These are phyloP conservation scores for Lagenorhynchus albirostris DNA, from an alignment of 2,113 vertebrate species.

Conservation along the genomic window DNA sequence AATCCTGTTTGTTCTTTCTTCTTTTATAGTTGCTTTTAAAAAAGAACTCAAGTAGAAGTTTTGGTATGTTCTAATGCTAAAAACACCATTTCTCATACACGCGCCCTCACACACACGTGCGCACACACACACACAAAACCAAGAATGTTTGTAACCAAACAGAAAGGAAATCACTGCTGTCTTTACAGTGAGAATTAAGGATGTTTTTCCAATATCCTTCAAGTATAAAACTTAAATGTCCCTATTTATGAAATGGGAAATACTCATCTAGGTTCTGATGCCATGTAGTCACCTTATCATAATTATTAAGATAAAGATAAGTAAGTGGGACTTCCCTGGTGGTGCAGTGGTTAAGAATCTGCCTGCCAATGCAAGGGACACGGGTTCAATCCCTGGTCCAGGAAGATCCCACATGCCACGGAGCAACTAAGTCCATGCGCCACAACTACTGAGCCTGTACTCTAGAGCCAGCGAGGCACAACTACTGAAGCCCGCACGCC, in stretches of 20 bases:
- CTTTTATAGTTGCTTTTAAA: constrained; percentile 47
- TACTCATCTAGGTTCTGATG: neutral
- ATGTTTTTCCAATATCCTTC: constrained; percentile 1
- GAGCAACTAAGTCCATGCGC: too few species aligned
- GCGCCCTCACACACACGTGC: neutral
- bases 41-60: constrained; percentile 39
- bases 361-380: too few species aligned
- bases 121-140: neutral
- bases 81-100: neutral
- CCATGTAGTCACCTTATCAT: neutral
- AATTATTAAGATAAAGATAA: constrained; percentile 38
- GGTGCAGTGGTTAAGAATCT: too few species aligned
- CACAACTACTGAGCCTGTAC: too few species aligned
- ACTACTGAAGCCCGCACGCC: too few species aligned
- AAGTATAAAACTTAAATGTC: constrained; percentile 8
- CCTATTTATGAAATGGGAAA: constrained; percentile 16
- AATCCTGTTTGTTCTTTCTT: constrained; percentile 68
- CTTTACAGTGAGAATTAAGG: neutral
- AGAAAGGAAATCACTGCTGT: constrained; percentile 13
- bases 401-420: too few species aligned
- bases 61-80: constrained; percentile 39
- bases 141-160: constrained; percentile 23
- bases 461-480: too few species aligned
- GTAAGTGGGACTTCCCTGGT: neutral
- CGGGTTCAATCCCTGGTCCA: too few species aligned